Percentiles rank a stretch among this genome's conserved stretches.
Evolutionary conservation across 2,888 invertebrate species (phyloP).

Genomic region (Loripinus fragilis): DNA sequence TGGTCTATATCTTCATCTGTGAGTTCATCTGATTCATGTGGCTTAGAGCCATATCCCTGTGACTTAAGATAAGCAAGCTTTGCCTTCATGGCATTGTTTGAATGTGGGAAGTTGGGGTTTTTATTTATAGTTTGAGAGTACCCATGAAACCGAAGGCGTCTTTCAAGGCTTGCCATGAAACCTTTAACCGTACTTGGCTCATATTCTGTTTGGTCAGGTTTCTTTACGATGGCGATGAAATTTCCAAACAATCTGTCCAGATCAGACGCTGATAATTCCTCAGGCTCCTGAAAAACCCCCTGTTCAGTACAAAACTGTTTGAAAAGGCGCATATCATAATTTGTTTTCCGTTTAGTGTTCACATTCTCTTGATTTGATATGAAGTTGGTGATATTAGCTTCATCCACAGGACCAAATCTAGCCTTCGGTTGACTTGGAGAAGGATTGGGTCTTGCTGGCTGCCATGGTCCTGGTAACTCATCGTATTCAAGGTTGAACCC

Average conservation of each 20-base stretch:
- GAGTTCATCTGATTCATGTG: slow-evolving; percentile 12
- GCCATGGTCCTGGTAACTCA: too few relatives aligned
- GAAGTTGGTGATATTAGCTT: not conserved
- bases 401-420: too few relatives aligned
- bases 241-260: not conserved
- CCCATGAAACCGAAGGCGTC: too few relatives aligned
- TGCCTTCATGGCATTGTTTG: slow-evolving; percentile 5
- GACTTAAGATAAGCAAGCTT: not conserved
- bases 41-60: not conserved
- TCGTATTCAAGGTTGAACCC: too few relatives aligned
- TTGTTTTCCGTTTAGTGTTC: not conserved
- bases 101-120: too few relatives aligned
- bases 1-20: slow-evolving; percentile 23
- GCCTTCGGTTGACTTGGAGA: too few relatives aligned
- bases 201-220: not conserved
- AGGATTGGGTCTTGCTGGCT: too few relatives aligned
- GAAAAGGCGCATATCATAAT: not conserved
- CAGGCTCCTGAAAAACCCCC: not conserved
- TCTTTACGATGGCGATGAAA: not conserved
- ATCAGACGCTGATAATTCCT: not conserved
- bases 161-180: not conserved
- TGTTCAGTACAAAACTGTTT: not conserved
- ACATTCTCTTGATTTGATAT: not conserved
- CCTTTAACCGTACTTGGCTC: not conserved
- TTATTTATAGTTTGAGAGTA: too few relatives aligned